Percentiles rank a stretch among this genome's conserved stretches.
phyloP scores from a whole-genome alignment of 2,888 invertebrate species.

The Agelastica alni region DNA sequence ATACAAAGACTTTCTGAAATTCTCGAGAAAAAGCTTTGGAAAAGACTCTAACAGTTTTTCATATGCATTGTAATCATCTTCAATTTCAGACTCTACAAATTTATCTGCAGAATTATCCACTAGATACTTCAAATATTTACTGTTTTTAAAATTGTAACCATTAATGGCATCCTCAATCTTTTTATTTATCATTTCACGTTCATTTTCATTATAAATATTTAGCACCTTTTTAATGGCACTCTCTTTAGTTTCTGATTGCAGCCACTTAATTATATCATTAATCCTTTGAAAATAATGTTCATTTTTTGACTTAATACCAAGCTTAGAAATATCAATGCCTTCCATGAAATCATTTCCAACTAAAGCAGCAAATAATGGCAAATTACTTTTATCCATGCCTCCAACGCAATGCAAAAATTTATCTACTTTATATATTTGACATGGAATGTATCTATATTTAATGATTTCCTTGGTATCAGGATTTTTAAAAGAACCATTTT shows the following conservation, averaged over 20 bases:
- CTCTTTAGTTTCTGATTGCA: conserved; percentile 71
- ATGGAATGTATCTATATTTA: conserved; percentile 60
- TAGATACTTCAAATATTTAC: conserved; percentile 63
- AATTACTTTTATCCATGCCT: conserved; percentile 61
- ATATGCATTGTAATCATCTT: conserved; percentile 17
- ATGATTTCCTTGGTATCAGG: conserved; percentile 22
- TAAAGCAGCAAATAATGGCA: conserved; percentile 81
- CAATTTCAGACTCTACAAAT: neutral
- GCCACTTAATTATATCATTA: conserved; percentile 75
- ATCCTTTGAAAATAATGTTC: conserved; percentile 57
- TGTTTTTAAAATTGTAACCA: conserved; percentile 65
- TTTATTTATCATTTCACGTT: conserved; percentile 60
- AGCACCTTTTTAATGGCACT: conserved; percentile 72
- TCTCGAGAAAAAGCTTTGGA: conserved; percentile 51
- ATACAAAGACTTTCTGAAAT: conserved; percentile 64
- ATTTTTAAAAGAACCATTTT: conserved; percentile 21
- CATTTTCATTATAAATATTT: conserved; percentile 62
- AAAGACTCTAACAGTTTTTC: conserved; percentile 65
- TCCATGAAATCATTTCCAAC: conserved; percentile 80
- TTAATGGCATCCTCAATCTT: conserved; percentile 67
- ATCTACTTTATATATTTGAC: conserved; percentile 74
- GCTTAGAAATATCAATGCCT: conserved; percentile 18
- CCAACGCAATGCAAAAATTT: conserved; percentile 69
- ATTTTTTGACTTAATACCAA: conserved; percentile 5
- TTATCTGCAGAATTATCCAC: neutral